These are phyloP conservation scores for Caenorhabditis zanzibari DNA, from an alignment of 2,888 invertebrate species.

Conservation along the genomic window DNA sequence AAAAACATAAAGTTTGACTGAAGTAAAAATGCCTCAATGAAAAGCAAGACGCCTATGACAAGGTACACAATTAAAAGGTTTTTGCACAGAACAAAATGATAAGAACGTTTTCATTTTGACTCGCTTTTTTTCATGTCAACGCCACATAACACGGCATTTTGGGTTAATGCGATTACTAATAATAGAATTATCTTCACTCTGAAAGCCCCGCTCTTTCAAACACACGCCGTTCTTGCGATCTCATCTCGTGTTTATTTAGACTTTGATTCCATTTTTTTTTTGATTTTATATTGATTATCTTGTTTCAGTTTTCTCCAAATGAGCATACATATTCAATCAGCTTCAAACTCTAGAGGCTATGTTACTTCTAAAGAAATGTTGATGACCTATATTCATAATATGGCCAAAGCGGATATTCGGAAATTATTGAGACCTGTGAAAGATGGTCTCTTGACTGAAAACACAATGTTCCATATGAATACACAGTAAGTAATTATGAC, in stretches of 20 bases:
- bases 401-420: constrained; percentile 70
- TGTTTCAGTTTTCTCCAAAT: constrained; percentile 17
- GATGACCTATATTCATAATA: constrained; percentile 69
- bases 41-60: constrained; percentile 14
- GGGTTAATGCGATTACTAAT: constrained; percentile 66
- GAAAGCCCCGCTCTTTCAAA: constrained; percentile 25
- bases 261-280: constrained; percentile 29
- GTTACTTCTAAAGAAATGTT: constrained; percentile 72
- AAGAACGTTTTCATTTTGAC: constrained; percentile 57
- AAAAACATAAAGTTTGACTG: not conserved
- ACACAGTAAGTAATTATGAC: constrained; percentile 67
- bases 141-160: constrained; percentile 44
- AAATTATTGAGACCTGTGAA: constrained; percentile 73
- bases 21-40: not conserved
- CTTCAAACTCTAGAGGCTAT: constrained; percentile 69
- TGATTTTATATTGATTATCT: constrained; percentile 11
- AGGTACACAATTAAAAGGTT: constrained; percentile 28
- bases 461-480: constrained; percentile 77
- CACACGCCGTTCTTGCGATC: constrained; percentile 42
- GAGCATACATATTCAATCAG: constrained; percentile 63
- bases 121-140: constrained; percentile 57
- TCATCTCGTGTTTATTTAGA: constrained; percentile 41
- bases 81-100: constrained; percentile 49
- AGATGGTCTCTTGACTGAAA: constrained; percentile 75
- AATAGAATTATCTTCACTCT: constrained; percentile 40